Base-by-base conservation (phyloP, 2,888 invertebrate genomes). In the Lepeophtheirus nordmannii region DNA sequence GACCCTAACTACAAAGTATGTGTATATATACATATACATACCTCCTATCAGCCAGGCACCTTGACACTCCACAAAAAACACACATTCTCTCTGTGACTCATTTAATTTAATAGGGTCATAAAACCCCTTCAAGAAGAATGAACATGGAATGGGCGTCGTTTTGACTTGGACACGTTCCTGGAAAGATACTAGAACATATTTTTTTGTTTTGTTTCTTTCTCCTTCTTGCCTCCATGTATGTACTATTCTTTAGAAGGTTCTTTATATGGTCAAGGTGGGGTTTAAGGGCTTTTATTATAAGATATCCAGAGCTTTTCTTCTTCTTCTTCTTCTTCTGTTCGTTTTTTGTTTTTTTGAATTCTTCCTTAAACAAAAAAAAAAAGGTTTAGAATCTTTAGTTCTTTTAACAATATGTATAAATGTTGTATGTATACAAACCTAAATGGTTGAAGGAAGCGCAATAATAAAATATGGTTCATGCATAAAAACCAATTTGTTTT, bases 101-200 rank as follows among this genome's bases (percentile, higher is more conserved):
- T 46, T 46, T 46, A 46, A 46, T 46, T 46, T 46, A 46, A 46
- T 46, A 46, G 53, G 53, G 14, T 17, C 53, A 46, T 46, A 46
- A 46, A 46, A 46, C 1, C 53, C 53, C 53, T 46, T 46, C 53
- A 14, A 46, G 17, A 14, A 46, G 17, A 5, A 46, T 17, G 17
- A 46, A 8, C 30, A 30, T 30, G 7, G 3, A 46, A 5, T 5
- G 53, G 53, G 53, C 53, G 53, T 46, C 53, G 17, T 46, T 17
- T 17, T 17, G 14, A 17, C n/a, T 46, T 46, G 53, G 53, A 46
- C 53, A 46, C 53, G 53, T 46, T 46, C 53, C 17, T 46, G 17
- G 53, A 46, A 46, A 30, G 30, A 30, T 30, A 30, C 7, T 30
- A 30, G 2, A 5, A 30, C 30, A 5, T 30, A 5, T 30, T 30